Percentiles rank a stretch among this genome's conserved stretches.
phyloP scores from a whole-genome alignment of 2,888 invertebrate genomes.

The Chymomyza caudatula region DNA sequence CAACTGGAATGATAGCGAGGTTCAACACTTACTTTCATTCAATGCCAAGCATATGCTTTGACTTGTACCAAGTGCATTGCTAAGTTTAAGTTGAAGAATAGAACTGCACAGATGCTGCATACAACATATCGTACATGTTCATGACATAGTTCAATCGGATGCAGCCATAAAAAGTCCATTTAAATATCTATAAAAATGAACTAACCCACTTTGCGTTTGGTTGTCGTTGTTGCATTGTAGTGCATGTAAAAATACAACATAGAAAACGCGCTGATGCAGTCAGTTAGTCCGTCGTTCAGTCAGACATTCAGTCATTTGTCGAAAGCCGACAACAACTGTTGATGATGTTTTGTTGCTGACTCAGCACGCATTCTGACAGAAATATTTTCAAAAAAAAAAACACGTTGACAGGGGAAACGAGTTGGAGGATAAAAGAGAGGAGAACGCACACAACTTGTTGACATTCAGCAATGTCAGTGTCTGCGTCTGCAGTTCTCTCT shows the following conservation, averaged over 20 bases:
- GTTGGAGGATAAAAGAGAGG: background rate
- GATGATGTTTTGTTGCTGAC: background rate
- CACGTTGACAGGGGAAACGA: background rate
- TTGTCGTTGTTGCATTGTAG: background rate
- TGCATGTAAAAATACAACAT: background rate
- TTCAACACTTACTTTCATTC: conserved; percentile 23
- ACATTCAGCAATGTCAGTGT: conserved; percentile 70
- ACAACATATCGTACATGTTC: conserved; percentile 24
- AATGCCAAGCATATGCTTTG: conserved; percentile 13
- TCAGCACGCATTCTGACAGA: background rate
- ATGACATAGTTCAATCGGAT: conserved; percentile 25
- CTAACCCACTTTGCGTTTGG: conserved; percentile 47
- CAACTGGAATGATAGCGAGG: too few relatives aligned
- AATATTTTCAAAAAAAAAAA: too few relatives aligned
- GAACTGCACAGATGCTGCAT: conserved; percentile 8
- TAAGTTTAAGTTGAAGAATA: conserved; percentile 35
- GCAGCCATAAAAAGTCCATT: conserved; percentile 56
- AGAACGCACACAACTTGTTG: conserved; percentile 32
- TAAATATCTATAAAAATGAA: conserved; percentile 41
- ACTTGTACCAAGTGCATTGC: conserved; percentile 50
- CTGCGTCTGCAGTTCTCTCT: conserved; percentile 18
- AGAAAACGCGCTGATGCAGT: conserved; percentile 11
- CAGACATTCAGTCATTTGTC: background rate
- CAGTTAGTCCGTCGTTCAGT: too few relatives aligned
- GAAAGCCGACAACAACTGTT: background rate